Evolutionary conservation across 2,888 invertebrate genomes (phyloP).

Genomic region (Pyrgus malvae): DNA sequence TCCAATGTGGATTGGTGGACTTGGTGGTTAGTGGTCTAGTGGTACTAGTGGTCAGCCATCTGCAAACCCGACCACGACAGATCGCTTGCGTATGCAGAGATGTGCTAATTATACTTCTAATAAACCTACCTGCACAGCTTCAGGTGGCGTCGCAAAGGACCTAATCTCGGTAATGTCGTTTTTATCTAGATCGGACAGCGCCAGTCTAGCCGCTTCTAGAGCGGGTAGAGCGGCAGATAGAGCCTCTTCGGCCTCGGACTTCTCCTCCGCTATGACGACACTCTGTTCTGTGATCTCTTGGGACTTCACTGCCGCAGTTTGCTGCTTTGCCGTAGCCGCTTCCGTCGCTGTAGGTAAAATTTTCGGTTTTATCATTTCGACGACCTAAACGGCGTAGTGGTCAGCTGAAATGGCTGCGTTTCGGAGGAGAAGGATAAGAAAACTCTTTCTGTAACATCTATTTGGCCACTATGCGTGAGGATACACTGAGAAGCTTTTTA

Average conservation of each 20-base stretch:
- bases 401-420: no score
- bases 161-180: constrained; percentile 95
- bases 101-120: background rate
- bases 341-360: constrained; percentile 75
- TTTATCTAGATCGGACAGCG: constrained; percentile 92
- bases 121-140: constrained; percentile 86
- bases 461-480: no score
- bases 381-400: no score
- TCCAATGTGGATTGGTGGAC: no score
- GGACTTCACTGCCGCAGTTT: constrained; percentile 89
- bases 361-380: background rate
- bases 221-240: constrained; percentile 92
- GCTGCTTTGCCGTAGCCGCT: constrained; percentile 89
- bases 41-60: no score
- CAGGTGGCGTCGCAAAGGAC: constrained; percentile 95
- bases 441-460: no score
- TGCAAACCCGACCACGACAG: no score
- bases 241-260: constrained; percentile 91
- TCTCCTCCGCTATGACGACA: constrained; percentile 89
- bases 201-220: constrained; percentile 89
- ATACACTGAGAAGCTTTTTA: no score
- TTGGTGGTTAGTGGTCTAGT: no score
- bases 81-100: no score
- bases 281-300: constrained; percentile 92
- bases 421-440: no score